A percentile compares a stretch with the other conserved stretches of the same genome.
phyloP scores from a whole-genome alignment of 2,113 vertebrate genomes.

The Erythrocebus patas region DNA sequence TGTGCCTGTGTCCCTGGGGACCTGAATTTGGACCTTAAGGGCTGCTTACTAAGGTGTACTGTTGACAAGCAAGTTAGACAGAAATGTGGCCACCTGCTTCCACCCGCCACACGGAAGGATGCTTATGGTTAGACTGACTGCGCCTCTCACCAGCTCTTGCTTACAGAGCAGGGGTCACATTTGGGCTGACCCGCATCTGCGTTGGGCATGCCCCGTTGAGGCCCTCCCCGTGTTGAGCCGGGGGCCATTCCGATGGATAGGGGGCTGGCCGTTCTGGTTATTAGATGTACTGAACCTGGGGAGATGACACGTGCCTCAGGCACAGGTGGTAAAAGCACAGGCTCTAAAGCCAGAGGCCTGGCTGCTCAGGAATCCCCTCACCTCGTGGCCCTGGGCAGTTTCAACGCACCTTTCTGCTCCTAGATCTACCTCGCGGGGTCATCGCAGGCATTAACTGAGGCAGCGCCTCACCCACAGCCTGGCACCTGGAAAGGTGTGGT shows the following conservation, averaged over 20 bases:
- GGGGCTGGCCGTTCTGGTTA: neutral
- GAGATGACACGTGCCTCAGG: neutral
- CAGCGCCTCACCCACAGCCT: neutral
- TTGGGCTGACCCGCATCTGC: neutral
- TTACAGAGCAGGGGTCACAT: neutral
- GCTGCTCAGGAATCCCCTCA: neutral
- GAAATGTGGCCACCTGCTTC: neutral
- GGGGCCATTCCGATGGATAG: accelerated
- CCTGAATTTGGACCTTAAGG: neutral
- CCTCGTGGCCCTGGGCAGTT: neutral
- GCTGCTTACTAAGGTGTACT: neutral
- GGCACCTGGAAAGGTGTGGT: neutral
- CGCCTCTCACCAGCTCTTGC: neutral
- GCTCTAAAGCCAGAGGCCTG: neutral
- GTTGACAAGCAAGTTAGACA: neutral
- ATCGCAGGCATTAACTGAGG: neutral
- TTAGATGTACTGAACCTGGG: neutral
- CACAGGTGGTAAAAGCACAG: neutral
- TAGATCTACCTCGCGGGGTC: neutral
- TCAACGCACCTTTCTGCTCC: neutral
- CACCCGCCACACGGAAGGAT: neutral
- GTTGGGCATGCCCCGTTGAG: neutral
- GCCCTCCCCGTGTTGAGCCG: accelerated
- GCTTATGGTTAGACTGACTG: neutral
- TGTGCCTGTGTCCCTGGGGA: neutral